Evolutionary conservation across 2,797 vertebrate species (phyloP).

Genomic region (Rhinogobio ventralis): DNA sequence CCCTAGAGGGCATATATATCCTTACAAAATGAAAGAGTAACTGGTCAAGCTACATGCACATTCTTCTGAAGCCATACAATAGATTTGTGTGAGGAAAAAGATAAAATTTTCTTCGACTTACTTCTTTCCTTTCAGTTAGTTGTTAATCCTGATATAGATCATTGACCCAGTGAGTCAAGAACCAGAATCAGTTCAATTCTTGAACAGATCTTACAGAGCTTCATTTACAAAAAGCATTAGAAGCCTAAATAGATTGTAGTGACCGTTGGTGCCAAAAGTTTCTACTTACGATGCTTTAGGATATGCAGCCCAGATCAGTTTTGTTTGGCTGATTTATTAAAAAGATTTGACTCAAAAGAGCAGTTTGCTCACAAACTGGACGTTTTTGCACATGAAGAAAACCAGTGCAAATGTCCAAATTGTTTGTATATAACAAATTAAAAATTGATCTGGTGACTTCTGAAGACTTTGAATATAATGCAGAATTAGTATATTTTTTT

Average conservation of each 20-base stretch:
- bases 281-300: not conserved
- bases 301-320: not conserved
- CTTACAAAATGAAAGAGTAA: too few relatives aligned
- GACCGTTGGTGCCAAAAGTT: not conserved
- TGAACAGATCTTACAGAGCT: not conserved
- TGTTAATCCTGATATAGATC: too few relatives aligned
- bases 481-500: conserved; percentile 2
- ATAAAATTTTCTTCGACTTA: not conserved
- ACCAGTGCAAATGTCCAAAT: not conserved
- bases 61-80: not conserved
- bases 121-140: not conserved
- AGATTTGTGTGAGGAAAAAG: not conserved
- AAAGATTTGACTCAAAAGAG: not conserved
- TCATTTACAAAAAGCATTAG: not conserved
- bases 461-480: not conserved
- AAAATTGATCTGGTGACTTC: not conserved
- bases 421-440: not conserved
- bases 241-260: not conserved
- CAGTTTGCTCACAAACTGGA: not conserved
- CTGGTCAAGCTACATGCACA: too few relatives aligned
- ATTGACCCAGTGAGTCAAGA: not conserved
- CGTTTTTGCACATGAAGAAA: not conserved
- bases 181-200: not conserved
- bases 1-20: too few relatives aligned
- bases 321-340: not conserved